phyloP scores from a whole-genome alignment of 2,113 vertebrate species.

The Pongo abelii region DNA sequence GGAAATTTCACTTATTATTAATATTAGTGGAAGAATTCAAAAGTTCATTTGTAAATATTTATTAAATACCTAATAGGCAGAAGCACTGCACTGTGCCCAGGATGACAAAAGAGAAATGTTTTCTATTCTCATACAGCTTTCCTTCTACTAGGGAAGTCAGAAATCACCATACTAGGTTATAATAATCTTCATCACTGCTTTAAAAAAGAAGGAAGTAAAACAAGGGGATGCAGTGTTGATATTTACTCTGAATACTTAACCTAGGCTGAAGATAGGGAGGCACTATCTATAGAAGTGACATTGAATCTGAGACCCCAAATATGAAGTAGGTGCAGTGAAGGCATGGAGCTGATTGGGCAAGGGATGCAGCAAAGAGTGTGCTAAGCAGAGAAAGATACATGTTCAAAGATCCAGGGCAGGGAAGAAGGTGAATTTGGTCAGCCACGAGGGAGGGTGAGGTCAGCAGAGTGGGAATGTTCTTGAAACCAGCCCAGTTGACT shows the following conservation, averaged over 20 bases:
- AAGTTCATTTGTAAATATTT: background rate
- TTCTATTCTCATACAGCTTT: background rate
- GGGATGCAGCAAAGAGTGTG: background rate
- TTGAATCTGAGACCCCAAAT: background rate
- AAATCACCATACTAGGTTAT: background rate
- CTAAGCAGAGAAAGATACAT: background rate
- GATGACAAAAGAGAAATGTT: background rate
- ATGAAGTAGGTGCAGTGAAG: background rate
- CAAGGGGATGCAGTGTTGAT: background rate
- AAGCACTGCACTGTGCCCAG: background rate
- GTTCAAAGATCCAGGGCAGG: too few species aligned
- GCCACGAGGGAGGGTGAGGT: background rate
- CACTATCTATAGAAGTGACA: rapidly evolving
- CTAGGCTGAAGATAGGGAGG: background rate
- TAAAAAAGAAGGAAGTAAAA: background rate
- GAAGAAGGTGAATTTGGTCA: too few species aligned
- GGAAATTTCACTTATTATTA: background rate
- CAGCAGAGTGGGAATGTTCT: background rate
- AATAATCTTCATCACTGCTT: background rate
- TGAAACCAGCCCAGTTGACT: too few species aligned
- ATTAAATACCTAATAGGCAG: background rate
- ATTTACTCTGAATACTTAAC: background rate
- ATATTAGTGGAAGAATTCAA: background rate
- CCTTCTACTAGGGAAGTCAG: background rate
- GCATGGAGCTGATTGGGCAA: too few species aligned